Base-by-base conservation (phyloP, 92 coral and sea anemone genomes). In the Umimayanthus chanpuru region DNA sequence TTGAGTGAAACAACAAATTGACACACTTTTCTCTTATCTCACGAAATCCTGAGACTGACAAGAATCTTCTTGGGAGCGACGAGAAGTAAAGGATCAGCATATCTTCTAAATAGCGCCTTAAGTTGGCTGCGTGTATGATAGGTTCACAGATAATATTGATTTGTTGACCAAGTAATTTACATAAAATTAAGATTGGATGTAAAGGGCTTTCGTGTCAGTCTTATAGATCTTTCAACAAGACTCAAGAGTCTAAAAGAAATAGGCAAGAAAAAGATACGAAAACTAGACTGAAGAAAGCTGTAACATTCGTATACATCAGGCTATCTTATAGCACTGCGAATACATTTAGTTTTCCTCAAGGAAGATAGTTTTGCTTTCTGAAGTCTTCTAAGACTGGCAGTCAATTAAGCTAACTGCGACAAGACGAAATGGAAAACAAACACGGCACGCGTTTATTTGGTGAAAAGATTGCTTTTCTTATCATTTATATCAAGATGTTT, bases 61-160 rank as follows among this genome's bases (percentile, higher is more conserved):
- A 80, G 89, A 90, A 90, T 88, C 82, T 84, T 58, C 80, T 66
- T 78, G 65, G 43, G 79, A 88, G 73, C 77, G 83, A 76, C 23
- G 81, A 71, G 85, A 71, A 88, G 85, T 15, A 72, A 88, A 77
- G 90, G 80, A 88, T 89, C 93, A 88, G 80, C 81, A 40, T 91
- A 86, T 65, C 91, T 76, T 71, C 88, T 81, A 87, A 88, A 79
- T 79, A 89, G 85, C 82, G 88, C 79, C 89, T 93, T 90, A 88
- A 90, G 94, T 81, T 82, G 90, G 73, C 89, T 82, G 89, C 75
- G 96, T 84, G 81, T 80, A 81, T 81, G 92, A 90, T 92, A 92
- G 89, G 88, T 67, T 73, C 67, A 55, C 80, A 88, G 85, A 89
- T 86, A 76, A 80, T 82, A 55, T 72, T 82, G 91, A 82, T 85